A percentile compares a stretch with the other conserved stretches of the same genome.
These are phyloP conservation scores for Ormyrus nitidulus DNA, from an alignment of 2,888 invertebrate species.

Conservation along the genomic window DNA sequence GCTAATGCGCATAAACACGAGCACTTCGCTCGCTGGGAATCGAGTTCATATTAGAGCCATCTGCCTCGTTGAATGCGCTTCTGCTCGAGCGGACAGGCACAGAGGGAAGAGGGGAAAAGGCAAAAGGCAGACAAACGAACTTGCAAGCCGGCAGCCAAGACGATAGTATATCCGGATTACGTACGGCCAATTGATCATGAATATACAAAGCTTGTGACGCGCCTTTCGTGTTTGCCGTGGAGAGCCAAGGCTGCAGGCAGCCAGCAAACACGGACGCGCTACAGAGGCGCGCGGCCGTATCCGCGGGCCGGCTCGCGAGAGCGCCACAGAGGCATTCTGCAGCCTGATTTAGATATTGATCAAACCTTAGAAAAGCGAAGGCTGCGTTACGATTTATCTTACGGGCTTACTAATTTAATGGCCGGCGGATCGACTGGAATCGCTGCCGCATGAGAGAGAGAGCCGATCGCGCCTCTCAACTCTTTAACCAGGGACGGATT, in stretches of 20 bases:
- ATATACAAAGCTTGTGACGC: conserved; percentile 67
- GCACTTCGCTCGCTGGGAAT: conserved; percentile 65
- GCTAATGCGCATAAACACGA: background rate
- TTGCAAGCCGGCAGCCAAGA: conserved; percentile 54
- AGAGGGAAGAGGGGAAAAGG: conserved; percentile 53
- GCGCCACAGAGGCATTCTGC: conserved; percentile 56
- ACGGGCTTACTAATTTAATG: conserved; percentile 45
- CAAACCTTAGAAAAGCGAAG: conserved; percentile 37
- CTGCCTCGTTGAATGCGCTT: conserved; percentile 70
- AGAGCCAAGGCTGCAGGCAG: background rate
- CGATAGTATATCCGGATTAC: conserved; percentile 70
- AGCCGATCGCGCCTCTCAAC: background rate
- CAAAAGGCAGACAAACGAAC: conserved; percentile 61
- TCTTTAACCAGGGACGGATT: conserved; percentile 36
- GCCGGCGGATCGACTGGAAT: background rate
- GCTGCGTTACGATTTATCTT: conserved; percentile 39
- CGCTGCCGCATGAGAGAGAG: background rate
- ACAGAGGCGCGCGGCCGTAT: no score
- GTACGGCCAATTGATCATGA: conserved; percentile 74
- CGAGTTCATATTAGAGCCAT: conserved; percentile 74
- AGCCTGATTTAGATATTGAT: conserved; percentile 53
- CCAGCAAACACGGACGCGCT: no score
- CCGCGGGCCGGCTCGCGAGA: background rate
- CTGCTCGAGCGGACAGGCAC: conserved; percentile 67
- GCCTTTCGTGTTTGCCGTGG: conserved; percentile 71